Percentiles rank a stretch among this genome's conserved stretches.
These are phyloP conservation scores for Slavum lentiscoides DNA, from an alignment of 2,888 invertebrate genomes.

Conservation along the genomic window DNA sequence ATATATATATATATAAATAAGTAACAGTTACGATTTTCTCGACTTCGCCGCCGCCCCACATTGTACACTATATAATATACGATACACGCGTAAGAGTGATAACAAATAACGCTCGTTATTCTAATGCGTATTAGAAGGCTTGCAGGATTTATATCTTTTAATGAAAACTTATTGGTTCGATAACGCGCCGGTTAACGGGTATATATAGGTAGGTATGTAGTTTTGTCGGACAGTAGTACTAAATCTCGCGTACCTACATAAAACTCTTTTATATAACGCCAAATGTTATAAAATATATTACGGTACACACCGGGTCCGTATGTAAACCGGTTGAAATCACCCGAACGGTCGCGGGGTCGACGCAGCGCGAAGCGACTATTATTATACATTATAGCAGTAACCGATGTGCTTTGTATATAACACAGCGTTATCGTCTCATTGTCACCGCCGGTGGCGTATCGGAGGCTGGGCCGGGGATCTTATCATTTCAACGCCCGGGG, in stretches of 20 bases:
- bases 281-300: too few relatives aligned
- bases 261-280: not conserved
- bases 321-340: too few relatives aligned
- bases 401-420: too few relatives aligned
- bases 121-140: not conserved
- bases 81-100: not conserved
- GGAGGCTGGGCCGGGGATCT: too few relatives aligned
- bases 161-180: conserved; percentile 46
- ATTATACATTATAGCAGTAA: too few relatives aligned
- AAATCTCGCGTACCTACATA: conserved; percentile 1
- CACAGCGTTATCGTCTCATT: too few relatives aligned
- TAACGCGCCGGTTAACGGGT: not conserved
- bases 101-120: conserved; percentile 31
- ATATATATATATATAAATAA: not conserved
- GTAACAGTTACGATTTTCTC: conserved; percentile 36
- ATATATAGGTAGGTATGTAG: conserved; percentile 6
- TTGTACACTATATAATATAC: not conserved
- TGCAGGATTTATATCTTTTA: conserved; percentile 26
- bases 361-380: too few relatives aligned
- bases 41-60: not conserved
- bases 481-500: too few relatives aligned
- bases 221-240: conserved; percentile 29
- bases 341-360: too few relatives aligned
- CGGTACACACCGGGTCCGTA: too few relatives aligned
- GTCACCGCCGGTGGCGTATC: too few relatives aligned